Conservation (phyloP, 2,797 vertebrate genomes). For the Girardinus metallicus region DNA sequence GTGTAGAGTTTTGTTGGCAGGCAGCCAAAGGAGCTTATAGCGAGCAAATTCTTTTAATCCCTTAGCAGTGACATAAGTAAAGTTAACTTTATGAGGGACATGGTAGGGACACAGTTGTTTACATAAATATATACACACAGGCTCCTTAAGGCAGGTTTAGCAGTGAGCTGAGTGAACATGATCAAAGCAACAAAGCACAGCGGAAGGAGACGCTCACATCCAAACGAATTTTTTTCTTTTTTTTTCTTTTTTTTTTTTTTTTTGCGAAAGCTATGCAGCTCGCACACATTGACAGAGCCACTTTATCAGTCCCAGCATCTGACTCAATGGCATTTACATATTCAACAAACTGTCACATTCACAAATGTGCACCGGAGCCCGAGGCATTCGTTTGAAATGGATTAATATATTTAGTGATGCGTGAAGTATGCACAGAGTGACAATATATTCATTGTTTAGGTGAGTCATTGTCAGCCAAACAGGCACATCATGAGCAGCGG, state of each 20-base stretch:
- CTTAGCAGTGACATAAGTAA: conserved; percentile 38
- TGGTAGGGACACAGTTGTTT: conserved; percentile 62
- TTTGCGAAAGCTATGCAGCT: conserved; percentile 29
- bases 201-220: conserved; percentile 50
- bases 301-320: conserved; percentile 78
- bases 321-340: conserved; percentile 83
- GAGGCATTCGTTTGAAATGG: conserved; percentile 59
- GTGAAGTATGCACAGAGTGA: conserved; percentile 71
- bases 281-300: conserved; percentile 63
- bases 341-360: conserved; percentile 78
- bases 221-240: conserved; percentile 16
- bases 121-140: conserved; percentile 36
- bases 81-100: conserved; percentile 58
- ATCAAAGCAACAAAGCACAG: conserved; percentile 81
- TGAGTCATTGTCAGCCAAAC: conserved; percentile 55
- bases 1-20: not conserved
- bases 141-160: conserved; percentile 77
- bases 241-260: not conserved
- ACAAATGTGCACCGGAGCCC: conserved; percentile 53
- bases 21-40: conserved; percentile 14
- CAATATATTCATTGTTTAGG: conserved; percentile 63
- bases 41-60: conserved; percentile 31
- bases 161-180: conserved; percentile 75
- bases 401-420: conserved; percentile 65
- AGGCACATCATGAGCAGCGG: conserved; percentile 37